A percentile compares a stretch with the other conserved stretches of the same genome.
phyloP scores from a whole-genome alignment of 2,888 invertebrate species.

The Caenorhabditis macrosperma region DNA sequence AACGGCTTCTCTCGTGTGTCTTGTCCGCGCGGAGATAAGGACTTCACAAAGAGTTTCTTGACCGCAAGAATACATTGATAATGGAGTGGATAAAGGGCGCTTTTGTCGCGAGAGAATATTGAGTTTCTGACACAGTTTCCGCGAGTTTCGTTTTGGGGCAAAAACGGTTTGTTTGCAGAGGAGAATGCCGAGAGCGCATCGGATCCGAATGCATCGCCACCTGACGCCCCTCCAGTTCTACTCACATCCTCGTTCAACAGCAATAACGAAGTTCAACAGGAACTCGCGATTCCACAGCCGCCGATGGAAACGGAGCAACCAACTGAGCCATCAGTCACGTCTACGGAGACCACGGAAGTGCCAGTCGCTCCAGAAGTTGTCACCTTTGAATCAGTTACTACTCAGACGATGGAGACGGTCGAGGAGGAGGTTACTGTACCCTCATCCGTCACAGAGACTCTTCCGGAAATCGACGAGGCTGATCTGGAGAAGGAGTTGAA shows the following conservation, averaged over 20 bases:
- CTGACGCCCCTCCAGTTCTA: conserved; percentile 44
- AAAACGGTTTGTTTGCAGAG: conserved; percentile 30
- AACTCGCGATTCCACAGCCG: conserved; percentile 45
- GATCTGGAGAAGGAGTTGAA: conserved; percentile 53
- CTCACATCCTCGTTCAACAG: conserved; percentile 30
- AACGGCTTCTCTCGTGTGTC: conserved; percentile 13
- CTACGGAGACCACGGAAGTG: not conserved
- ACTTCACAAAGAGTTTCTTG: conserved; percentile 8
- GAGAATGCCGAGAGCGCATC: conserved; percentile 39
- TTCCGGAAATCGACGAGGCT: conserved; percentile 39
- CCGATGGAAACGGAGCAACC: conserved; percentile 10
- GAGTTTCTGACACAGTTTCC: conserved; percentile 3
- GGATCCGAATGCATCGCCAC: conserved; percentile 39
- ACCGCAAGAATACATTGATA: not conserved
- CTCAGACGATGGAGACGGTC: not conserved
- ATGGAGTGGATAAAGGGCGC: conserved; percentile 6
- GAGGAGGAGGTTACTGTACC: conserved; percentile 18
- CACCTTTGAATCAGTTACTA: conserved; percentile 18
- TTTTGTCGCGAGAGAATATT: not conserved
- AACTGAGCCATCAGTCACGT: not conserved
- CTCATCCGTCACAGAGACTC: not conserved
- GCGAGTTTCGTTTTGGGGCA: not conserved
- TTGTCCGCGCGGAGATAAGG: conserved; percentile 27
- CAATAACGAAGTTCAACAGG: conserved; percentile 22
- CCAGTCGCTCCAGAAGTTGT: conserved; percentile 16